phyloP scores from a whole-genome alignment of 2,113 vertebrate species.

The Glareola pratincola region DNA sequence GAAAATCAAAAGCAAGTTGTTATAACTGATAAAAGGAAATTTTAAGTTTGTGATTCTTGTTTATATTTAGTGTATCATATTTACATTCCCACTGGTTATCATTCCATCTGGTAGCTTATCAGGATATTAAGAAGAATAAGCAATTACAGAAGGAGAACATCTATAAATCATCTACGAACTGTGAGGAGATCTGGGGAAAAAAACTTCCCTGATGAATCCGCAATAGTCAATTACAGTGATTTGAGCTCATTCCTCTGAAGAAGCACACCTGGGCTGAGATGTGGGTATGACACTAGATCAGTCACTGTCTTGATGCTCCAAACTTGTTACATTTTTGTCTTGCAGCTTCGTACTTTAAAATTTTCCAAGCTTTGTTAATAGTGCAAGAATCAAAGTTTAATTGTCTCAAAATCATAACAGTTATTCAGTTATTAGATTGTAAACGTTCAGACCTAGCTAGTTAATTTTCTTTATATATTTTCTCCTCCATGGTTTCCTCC shows the following conservation, averaged over 20 bases:
- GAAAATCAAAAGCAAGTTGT: background rate
- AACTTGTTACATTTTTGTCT: background rate
- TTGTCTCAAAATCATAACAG: background rate
- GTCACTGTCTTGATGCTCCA: background rate
- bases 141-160: background rate
- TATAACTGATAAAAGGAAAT: background rate
- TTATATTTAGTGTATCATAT: background rate
- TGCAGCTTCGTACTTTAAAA: background rate
- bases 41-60: background rate
- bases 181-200: background rate
- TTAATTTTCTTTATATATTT: background rate
- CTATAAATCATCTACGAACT: background rate
- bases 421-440: background rate
- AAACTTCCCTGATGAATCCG: background rate
- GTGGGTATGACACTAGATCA: background rate
- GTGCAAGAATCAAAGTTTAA: background rate
- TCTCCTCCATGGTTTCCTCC: background rate
- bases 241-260: background rate
- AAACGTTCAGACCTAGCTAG: background rate
- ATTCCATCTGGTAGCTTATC: background rate
- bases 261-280: background rate
- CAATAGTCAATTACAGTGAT: background rate
- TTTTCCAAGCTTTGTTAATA: background rate
- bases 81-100: background rate
- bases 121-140: background rate